phyloP scores from a whole-genome alignment of 2,113 vertebrate genomes.

The Gyps fulvus region DNA sequence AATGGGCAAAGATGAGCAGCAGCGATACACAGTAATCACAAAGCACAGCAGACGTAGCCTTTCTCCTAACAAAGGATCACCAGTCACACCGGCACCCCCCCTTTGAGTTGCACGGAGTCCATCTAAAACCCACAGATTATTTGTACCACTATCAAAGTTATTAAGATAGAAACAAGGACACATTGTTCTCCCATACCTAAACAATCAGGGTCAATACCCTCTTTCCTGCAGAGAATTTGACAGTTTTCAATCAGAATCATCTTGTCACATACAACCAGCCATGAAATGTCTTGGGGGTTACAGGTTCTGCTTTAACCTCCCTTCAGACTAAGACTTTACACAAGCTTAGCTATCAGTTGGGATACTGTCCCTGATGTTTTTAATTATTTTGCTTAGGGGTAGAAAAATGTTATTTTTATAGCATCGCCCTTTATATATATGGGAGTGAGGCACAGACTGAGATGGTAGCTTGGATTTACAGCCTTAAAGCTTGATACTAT shows the following conservation, averaged over 20 bases:
- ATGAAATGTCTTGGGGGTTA: not conserved
- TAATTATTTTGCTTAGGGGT: not conserved
- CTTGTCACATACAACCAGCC: not conserved
- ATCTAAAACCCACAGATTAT: not conserved
- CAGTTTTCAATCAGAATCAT: not conserved
- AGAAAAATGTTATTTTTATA: not conserved
- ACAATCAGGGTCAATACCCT: not conserved
- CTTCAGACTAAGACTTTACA: not conserved
- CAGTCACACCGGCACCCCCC: fast-evolving
- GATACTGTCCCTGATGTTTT: not conserved
- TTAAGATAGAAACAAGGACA: not conserved
- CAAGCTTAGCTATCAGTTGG: not conserved
- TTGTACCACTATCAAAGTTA: not conserved
- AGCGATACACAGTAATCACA: not conserved
- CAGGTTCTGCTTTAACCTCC: not conserved
- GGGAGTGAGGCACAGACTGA: not conserved
- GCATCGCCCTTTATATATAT: not conserved
- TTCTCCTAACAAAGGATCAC: not conserved
- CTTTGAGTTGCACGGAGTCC: not conserved
- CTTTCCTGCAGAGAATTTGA: not conserved
- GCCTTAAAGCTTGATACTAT: not conserved
- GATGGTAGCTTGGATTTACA: not conserved
- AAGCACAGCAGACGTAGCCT: not conserved
- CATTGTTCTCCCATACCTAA: not conserved
- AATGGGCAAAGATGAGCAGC: not conserved